Percentiles rank a stretch among this genome's conserved stretches.
These are phyloP conservation scores for Penaeus indicus DNA, from an alignment of 1,140 invertebrate species.

Conservation along the genomic window DNA sequence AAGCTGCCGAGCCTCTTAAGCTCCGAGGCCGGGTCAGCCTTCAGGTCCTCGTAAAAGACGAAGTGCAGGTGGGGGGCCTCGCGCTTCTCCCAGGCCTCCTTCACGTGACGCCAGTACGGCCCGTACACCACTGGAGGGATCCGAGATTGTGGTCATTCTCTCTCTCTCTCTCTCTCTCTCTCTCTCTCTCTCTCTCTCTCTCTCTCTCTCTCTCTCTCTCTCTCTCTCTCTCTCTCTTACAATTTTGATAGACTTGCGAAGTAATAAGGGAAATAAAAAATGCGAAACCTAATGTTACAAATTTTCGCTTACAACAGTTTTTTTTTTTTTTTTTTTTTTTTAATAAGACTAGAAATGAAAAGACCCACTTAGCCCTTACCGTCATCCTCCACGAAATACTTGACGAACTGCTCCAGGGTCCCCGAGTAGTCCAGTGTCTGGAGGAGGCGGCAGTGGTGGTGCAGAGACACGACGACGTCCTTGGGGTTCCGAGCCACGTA, in stretches of 20 bases:
- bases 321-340: too few species aligned
- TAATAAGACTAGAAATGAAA: not conserved
- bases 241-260: too few species aligned
- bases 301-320: not conserved
- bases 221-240: not conserved
- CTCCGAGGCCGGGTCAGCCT: conserved; percentile 74
- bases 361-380: not conserved
- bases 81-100: conserved; percentile 65
- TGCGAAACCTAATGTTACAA: not conserved
- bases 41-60: conserved; percentile 66
- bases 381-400: conserved; percentile 49
- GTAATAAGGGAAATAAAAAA: too few species aligned
- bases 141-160: too few species aligned
- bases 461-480: conserved; percentile 88
- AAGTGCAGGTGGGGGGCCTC: conserved; percentile 64
- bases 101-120: conserved; percentile 58
- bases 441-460: conserved; percentile 77
- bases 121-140: conserved; percentile 53
- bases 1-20: conserved; percentile 81
- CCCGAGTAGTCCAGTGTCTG: conserved; percentile 42
- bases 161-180: too few species aligned
- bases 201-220: too few species aligned
- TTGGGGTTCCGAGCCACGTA: conserved; percentile 87
- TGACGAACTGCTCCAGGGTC: conserved; percentile 42
- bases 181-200: too few species aligned